phyloP scores from a whole-genome alignment of 2,797 vertebrate genomes.

The Lacerta viridis region DNA sequence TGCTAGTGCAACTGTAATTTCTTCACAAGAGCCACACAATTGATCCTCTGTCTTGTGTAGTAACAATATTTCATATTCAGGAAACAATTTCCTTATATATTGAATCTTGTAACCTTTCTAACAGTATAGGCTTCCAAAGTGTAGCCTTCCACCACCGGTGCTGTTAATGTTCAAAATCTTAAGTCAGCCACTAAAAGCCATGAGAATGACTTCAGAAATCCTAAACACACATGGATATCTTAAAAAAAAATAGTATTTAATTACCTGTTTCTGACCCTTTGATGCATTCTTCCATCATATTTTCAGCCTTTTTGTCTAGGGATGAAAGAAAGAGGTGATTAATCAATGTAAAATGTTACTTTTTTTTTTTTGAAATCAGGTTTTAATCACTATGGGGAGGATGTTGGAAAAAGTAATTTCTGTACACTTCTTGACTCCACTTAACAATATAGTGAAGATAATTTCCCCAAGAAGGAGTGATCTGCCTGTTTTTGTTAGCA shows the following conservation, averaged over 20 bases:
- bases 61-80: neutral
- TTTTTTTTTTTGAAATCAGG: constrained; percentile 21
- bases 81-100: neutral
- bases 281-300: neutral
- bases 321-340: neutral
- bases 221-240: neutral
- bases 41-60: neutral
- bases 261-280: neutral
- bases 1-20: neutral
- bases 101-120: neutral
- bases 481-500: constrained; percentile 1
- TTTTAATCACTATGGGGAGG: neutral
- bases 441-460: constrained; percentile 6
- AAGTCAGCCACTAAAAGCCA: neutral
- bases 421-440: neutral
- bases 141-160: neutral
- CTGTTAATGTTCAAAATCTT: neutral
- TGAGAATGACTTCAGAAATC: neutral
- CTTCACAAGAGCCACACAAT: neutral
- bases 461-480: constrained; percentile 6
- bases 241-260: neutral
- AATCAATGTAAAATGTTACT: constrained; percentile 8
- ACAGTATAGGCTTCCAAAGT: neutral
- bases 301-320: constrained; percentile 5
- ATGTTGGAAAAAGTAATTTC: constrained; percentile 6